Conservation (phyloP, 1,140 invertebrate genomes). For the Brachionus calyciflorus region DNA sequence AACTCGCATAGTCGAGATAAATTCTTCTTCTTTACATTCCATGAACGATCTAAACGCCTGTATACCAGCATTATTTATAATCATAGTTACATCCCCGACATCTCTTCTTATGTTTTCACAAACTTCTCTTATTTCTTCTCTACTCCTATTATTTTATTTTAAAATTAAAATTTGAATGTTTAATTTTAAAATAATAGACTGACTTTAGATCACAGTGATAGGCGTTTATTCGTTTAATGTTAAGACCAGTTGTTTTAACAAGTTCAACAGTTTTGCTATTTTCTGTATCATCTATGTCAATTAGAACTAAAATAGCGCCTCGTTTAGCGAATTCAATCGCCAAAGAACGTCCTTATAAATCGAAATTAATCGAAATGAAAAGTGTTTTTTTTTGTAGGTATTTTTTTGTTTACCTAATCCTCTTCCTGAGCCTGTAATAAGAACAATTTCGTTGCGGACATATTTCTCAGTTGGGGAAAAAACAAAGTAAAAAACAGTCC, state of each 20-base stretch:
- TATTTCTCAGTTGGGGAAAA: conserved; percentile 36
- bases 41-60: conserved; percentile 26
- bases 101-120: conserved; percentile 37
- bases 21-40: conserved; percentile 45
- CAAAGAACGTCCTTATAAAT: conserved; percentile 69
- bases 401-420: not conserved
- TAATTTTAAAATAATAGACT: not conserved
- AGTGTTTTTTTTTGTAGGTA: no score
- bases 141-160: not conserved
- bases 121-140: conserved; percentile 43
- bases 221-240: conserved; percentile 24
- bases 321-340: conserved; percentile 74
- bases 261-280: conserved; percentile 72
- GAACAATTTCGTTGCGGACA: conserved; percentile 44
- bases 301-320: conserved; percentile 80
- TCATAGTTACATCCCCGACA: conserved; percentile 40
- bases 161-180: not conserved
- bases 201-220: conserved; percentile 47
- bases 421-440: conserved; percentile 41
- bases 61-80: conserved; percentile 44
- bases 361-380: not conserved
- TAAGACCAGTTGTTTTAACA: conserved; percentile 6
- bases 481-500: conserved; percentile 42
- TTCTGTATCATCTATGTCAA: conserved; percentile 83
- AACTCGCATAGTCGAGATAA: conserved; percentile 12